Conservation (phyloP, 2,888 invertebrate species). For the Elegia similella region DNA sequence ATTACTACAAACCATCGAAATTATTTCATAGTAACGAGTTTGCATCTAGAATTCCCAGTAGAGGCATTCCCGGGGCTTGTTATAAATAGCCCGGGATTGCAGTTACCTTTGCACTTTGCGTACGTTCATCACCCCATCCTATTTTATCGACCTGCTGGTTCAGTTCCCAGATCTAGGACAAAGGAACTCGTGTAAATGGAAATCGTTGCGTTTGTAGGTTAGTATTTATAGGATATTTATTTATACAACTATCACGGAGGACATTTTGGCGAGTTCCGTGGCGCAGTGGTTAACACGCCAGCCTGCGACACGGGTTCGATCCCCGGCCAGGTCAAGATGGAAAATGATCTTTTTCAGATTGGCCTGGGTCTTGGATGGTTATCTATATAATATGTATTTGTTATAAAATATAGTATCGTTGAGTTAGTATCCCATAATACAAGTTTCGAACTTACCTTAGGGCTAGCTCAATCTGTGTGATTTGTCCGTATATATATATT, state of each 20-base stretch:
- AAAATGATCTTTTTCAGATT: too few species aligned
- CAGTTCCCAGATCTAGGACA: constrained; percentile 9
- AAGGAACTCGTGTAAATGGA: neutral
- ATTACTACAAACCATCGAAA: neutral
- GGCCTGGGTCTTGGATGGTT: too few species aligned
- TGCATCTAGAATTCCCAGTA: constrained; percentile 27
- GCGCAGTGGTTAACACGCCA: too few species aligned
- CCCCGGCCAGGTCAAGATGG: too few species aligned
- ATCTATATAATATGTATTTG: too few species aligned
- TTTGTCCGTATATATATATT: too few species aligned
- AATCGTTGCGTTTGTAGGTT: neutral
- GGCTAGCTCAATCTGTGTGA: too few species aligned
- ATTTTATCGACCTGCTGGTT: constrained; percentile 30
- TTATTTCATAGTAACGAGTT: constrained; percentile 18
- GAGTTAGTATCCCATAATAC: too few species aligned
- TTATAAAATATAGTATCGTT: too few species aligned
- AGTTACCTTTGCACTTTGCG: constrained; percentile 63
- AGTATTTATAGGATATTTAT: neutral
- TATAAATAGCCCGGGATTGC: constrained; percentile 58
- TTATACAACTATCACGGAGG: too few species aligned
- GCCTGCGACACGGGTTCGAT: too few species aligned
- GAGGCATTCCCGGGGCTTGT: constrained; percentile 39
- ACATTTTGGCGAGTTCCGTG: neutral
- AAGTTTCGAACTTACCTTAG: too few species aligned
- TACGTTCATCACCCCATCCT: constrained; percentile 30